Evolutionary conservation across 2,888 invertebrate genomes (phyloP).

Genomic region (Leptothorax acervorum): DNA sequence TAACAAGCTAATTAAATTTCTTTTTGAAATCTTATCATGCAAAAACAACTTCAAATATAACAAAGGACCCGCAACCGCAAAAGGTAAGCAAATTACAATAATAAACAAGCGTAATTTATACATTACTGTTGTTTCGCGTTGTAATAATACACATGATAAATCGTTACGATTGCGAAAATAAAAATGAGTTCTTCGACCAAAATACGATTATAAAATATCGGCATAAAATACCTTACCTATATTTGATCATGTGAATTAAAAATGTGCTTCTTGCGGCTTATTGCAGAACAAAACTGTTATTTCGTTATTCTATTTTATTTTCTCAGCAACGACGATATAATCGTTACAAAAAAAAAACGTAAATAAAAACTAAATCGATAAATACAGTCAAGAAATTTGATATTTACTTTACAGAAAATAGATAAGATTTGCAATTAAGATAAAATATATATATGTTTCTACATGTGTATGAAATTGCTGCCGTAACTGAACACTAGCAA

Average conservation of each 20-base stretch:
- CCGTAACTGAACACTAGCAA: neutral
- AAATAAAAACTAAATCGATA: neutral
- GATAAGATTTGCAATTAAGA: constrained; percentile 2
- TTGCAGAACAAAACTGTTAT: neutral
- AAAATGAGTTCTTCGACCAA: neutral
- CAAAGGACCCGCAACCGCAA: neutral
- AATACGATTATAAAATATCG: neutral
- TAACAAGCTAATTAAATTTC: constrained; percentile 36
- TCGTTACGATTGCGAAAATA: neutral
- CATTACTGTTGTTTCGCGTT: neutral
- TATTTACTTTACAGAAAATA: neutral
- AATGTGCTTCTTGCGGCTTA: neutral
- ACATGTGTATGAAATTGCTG: neutral
- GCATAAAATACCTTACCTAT: neutral
- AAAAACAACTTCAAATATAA: neutral
- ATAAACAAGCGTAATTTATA: neutral
- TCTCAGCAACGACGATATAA: neutral
- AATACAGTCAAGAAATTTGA: neutral
- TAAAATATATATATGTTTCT: neutral
- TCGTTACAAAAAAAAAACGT: neutral
- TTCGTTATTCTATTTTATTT: neutral
- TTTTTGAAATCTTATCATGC: neutral
- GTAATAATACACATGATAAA: neutral
- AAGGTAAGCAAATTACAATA: neutral
- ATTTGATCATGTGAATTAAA: neutral